These are phyloP conservation scores for Carcharodon carcharias DNA, from an alignment of 2,797 vertebrate species.

Conservation along the genomic window DNA sequence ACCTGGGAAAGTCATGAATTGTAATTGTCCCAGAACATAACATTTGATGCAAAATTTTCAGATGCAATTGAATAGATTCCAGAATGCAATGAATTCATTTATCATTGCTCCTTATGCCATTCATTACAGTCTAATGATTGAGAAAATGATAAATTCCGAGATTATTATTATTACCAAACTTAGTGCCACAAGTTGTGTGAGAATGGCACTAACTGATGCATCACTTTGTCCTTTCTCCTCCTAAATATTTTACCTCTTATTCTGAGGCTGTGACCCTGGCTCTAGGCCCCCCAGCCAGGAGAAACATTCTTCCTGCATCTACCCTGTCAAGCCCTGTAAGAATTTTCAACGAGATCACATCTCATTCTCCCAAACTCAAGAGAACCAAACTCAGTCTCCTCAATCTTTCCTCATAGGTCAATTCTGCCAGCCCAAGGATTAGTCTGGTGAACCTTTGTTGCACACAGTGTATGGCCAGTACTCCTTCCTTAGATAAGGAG, in stretches of 20 bases:
- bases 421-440: too few species aligned
- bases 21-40: neutral
- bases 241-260: neutral
- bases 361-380: too few species aligned
- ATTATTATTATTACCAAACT: neutral
- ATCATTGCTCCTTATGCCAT: neutral
- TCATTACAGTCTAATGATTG: neutral
- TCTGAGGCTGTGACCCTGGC: too few species aligned
- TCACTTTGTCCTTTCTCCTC: neutral
- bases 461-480: too few species aligned
- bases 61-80: neutral
- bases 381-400: too few species aligned
- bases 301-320: too few species aligned
- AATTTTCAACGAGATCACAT: too few species aligned
- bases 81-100: neutral
- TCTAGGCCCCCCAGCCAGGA: too few species aligned
- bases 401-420: too few species aligned
- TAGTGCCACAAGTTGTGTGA: neutral
- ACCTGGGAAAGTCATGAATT: neutral
- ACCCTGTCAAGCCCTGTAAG: too few species aligned
- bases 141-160: neutral
- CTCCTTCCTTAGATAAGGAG: too few species aligned
- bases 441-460: too few species aligned
- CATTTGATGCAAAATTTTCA: neutral
- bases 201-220: neutral